Evolutionary conservation across 2,888 invertebrate genomes (phyloP).

Genomic region (Adelphocoris suturalis): DNA sequence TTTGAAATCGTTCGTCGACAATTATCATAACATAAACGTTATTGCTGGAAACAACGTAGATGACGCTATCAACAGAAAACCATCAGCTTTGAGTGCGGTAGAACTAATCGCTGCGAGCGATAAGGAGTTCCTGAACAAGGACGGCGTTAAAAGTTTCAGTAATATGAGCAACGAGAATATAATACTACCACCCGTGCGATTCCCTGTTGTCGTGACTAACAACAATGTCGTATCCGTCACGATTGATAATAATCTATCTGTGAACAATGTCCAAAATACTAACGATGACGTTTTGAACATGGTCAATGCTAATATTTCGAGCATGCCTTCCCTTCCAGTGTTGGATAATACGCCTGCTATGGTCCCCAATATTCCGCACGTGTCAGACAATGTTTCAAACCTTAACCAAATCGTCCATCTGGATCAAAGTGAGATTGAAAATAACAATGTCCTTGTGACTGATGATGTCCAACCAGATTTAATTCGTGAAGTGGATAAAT

Average conservation of each 20-base stretch:
- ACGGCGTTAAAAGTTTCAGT: constrained; percentile 66
- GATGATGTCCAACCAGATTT: not conserved
- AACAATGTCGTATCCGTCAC: constrained; percentile 40
- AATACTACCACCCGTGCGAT: constrained; percentile 53
- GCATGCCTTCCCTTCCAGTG: constrained; percentile 61
- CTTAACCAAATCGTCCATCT: constrained; percentile 32
- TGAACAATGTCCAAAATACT: constrained; percentile 39
- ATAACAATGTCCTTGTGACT: constrained; percentile 56
- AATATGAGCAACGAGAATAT: constrained; percentile 60
- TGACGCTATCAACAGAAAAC: constrained; percentile 19
- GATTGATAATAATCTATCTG: constrained; percentile 54
- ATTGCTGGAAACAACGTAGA: constrained; percentile 27
- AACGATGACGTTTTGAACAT: constrained; percentile 61
- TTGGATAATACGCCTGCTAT: constrained; percentile 57
- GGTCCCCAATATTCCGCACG: constrained; percentile 22
- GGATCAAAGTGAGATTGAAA: not conserved
- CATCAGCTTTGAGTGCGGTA: constrained; percentile 55
- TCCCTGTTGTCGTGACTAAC: constrained; percentile 54
- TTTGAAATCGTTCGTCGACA: constrained; percentile 75
- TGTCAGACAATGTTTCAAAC: constrained; percentile 17
- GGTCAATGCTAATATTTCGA: constrained; percentile 54
- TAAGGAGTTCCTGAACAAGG: constrained; percentile 66
- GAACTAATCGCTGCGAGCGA: constrained; percentile 67
- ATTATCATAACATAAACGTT: constrained; percentile 63
- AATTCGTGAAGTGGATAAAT: not conserved